Conservation (phyloP, 2,888 invertebrate species). For the Eurytoma adleriae region DNA sequence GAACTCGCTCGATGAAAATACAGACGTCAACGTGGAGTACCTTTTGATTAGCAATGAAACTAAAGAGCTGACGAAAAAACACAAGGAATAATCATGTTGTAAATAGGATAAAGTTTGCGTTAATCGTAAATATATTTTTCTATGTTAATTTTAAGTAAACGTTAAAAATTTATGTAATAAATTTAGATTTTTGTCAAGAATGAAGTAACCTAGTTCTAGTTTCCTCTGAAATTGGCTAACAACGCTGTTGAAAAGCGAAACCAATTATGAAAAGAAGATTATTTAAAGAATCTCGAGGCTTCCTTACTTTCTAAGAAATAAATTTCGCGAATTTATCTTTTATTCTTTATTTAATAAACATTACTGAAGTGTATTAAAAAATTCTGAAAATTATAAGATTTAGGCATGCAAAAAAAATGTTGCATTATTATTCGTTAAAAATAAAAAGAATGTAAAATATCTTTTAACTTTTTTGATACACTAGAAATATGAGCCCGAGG, state of each 20-base stretch:
- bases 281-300: neutral
- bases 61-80: constrained; percentile 47
- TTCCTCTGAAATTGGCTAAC: neutral
- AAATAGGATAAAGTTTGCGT: neutral
- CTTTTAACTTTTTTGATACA: neutral
- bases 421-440: too few relatives aligned
- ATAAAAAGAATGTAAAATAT: too few relatives aligned
- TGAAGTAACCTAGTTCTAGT: neutral
- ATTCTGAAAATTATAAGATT: too few relatives aligned
- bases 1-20: constrained; percentile 57
- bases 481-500: neutral
- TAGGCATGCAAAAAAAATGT: too few relatives aligned
- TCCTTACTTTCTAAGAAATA: neutral
- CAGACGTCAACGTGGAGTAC: constrained; percentile 61
- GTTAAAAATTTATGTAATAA: neutral
- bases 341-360: too few relatives aligned
- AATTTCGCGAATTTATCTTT: neutral
- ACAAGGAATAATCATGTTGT: neutral
- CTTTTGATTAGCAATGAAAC: constrained; percentile 56
- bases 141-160: neutral
- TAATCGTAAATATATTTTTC: neutral
- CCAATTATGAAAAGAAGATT: constrained; percentile 27
- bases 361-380: too few relatives aligned
- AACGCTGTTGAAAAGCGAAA: constrained; percentile 17
- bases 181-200: neutral